These are phyloP conservation scores for Sebastes flavidus DNA, from an alignment of 2,797 vertebrate genomes.

Conservation along the genomic window DNA sequence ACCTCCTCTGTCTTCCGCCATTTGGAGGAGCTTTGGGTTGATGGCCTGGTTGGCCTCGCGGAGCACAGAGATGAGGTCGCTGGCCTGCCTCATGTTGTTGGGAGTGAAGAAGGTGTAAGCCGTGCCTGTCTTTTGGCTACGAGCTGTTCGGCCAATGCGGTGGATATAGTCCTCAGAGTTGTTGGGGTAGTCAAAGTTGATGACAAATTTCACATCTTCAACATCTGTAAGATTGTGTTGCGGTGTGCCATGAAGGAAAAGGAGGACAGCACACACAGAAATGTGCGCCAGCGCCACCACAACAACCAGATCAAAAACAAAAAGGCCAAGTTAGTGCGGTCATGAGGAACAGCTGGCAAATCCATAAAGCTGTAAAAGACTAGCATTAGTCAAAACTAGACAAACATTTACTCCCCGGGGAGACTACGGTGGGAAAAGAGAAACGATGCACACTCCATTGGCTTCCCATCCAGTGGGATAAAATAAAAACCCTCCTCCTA, in stretches of 20 bases:
- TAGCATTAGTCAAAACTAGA: constrained; percentile 53
- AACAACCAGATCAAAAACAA: constrained; percentile 96
- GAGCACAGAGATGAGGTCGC: constrained; percentile 97
- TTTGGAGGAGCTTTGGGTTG: constrained; percentile 98
- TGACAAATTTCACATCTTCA: constrained; percentile 99
- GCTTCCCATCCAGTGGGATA: constrained; percentile 73
- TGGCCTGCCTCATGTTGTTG: constrained; percentile 97
- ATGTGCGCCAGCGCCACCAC: constrained; percentile 92
- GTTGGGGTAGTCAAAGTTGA: constrained; percentile 99
- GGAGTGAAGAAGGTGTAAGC: constrained; percentile 99
- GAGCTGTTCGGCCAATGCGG: constrained; percentile 97
- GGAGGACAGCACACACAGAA: constrained; percentile 84
- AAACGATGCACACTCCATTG: constrained; percentile 80
- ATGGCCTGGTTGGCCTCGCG: constrained; percentile 99
- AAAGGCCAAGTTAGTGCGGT: constrained; percentile 89
- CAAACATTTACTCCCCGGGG: constrained; percentile 74
- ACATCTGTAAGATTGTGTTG: constrained; percentile 94
- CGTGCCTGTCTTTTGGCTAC: constrained; percentile 99
- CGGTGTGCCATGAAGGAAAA: constrained; percentile 87
- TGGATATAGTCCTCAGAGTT: constrained; percentile 99
- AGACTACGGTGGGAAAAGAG: constrained; percentile 86
- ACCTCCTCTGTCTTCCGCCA: constrained; percentile 99
- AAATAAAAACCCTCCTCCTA: constrained; percentile 70
- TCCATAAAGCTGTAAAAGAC: constrained; percentile 47
- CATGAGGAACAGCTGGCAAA: constrained; percentile 57